Base-by-base conservation (phyloP, 2,113 vertebrate species). In the Chinchilla lanigera region DNA sequence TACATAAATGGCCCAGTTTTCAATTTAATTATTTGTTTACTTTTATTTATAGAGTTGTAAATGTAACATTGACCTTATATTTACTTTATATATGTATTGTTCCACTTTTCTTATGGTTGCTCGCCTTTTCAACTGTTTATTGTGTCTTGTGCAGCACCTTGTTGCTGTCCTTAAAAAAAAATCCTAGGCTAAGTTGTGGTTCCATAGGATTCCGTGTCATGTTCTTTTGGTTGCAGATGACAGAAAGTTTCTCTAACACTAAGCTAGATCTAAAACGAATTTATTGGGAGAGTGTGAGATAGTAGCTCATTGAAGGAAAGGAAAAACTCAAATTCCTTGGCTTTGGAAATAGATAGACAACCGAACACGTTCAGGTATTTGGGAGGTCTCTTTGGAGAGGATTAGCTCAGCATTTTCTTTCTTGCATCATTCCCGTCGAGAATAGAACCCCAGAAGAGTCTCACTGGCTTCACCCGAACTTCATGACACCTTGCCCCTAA, bases 101-200 rank as follows among this genome's bases (percentile, higher is more conserved):
- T 81, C 67, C 47, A 95, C 58, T 86, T 95, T 94, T 90, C 65
- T 96, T 17, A 90, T 47, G 24, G 22, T 61, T 96, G 84, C 61
- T 90, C 89, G 54, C 78, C 73, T 89, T 92, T 96, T 93, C 47
- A 65, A 67, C 41, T n/a, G 52, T 77, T 50, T 67, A 20, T 75
- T 90, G 10, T 52, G 47, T 58, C 33, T n/a, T 69, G 35, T 69
- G 35, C 14, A 69, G 65, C 65, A 69, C 65, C 65, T 87, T 96
- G 60, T 93, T 90, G 73, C 52, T 50, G 3, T 78, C 41, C 38
- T 20, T 75, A 17, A 82, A 78, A 84, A 5, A 52, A 83, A 28
- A 87, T 60, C 12, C 38, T 58, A 16, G n/a, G 52, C 16, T 26
- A 86, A 73, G 44, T 87, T 96, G 73, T 96, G 86, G 28, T 60